phyloP scores from a whole-genome alignment of 2,888 invertebrate species.

The Eledone cirrhosa region DNA sequence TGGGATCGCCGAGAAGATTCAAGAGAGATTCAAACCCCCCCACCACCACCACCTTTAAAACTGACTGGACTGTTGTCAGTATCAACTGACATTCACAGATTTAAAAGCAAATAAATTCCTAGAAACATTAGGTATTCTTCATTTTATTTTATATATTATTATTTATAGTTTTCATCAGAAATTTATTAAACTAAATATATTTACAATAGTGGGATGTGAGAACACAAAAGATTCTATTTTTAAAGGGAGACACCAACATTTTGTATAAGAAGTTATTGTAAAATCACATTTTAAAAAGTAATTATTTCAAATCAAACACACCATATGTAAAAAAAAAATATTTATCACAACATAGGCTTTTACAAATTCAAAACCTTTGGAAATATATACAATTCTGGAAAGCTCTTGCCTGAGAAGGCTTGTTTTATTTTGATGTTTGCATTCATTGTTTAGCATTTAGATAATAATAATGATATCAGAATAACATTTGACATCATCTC shows the following conservation, averaged over 20 bases:
- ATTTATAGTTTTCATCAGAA: neutral
- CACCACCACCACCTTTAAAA: neutral
- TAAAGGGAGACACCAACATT: conserved; percentile 17
- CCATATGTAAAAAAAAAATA: neutral
- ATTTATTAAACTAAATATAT: conserved; percentile 10
- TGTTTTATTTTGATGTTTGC: neutral
- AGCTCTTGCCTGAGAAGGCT: neutral
- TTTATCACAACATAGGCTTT: conserved; percentile 17
- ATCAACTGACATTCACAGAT: conserved; percentile 17
- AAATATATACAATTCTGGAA: neutral
- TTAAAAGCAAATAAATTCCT: conserved; percentile 12
- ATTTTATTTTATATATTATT: too few relatives aligned
- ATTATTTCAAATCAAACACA: neutral
- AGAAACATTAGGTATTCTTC: neutral
- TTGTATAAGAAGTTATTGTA: neutral
- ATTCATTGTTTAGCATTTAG: conserved; percentile 5
- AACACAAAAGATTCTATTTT: neutral
- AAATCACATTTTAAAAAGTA: neutral
- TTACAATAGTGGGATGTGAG: neutral
- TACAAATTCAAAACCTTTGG: neutral
- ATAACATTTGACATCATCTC: too few relatives aligned
- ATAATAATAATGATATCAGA: too few relatives aligned
- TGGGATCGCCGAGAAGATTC: conserved; percentile 16
- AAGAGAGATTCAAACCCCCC: conserved; percentile 19
- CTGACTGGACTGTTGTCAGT: conserved; percentile 18